Evolutionary conservation across 2,113 vertebrate genomes (phyloP).

Genomic region (Microtus oregoni): DNA sequence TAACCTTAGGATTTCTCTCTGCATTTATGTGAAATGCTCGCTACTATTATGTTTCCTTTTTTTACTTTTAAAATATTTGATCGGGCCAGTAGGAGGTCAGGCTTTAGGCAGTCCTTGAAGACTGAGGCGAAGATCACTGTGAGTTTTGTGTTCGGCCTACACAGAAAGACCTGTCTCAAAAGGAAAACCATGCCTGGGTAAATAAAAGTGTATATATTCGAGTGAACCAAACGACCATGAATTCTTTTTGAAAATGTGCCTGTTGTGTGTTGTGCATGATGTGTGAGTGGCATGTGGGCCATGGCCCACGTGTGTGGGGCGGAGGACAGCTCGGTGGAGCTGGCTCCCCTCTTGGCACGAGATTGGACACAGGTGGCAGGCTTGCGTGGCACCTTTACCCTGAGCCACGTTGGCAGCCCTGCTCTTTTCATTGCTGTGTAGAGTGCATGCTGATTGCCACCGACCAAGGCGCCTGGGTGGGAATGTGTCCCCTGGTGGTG

Average conservation of each 20-base stretch:
- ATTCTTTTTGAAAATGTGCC: neutral
- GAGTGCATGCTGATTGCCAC: neutral
- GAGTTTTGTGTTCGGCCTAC: neutral
- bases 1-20: too few species aligned
- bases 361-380: neutral
- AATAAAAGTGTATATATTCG: neutral
- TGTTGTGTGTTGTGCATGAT: neutral
- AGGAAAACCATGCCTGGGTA: neutral
- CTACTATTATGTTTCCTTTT: too few species aligned
- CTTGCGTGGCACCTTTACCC: neutral
- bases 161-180: neutral
- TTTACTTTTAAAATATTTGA: too few species aligned
- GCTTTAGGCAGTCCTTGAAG: too few species aligned
- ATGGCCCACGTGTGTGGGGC: neutral
- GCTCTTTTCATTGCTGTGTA: neutral
- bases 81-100: too few species aligned
- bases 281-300: neutral
- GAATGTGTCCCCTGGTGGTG: neutral
- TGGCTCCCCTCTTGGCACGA: neutral
- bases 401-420: neutral
- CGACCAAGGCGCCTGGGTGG: neutral
- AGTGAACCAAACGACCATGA: neutral
- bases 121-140: neutral
- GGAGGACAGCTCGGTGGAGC: neutral
- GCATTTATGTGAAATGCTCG: too few species aligned